Base-by-base conservation (phyloP, 2,113 vertebrate species). In the Myanophis thanlyinensis region DNA sequence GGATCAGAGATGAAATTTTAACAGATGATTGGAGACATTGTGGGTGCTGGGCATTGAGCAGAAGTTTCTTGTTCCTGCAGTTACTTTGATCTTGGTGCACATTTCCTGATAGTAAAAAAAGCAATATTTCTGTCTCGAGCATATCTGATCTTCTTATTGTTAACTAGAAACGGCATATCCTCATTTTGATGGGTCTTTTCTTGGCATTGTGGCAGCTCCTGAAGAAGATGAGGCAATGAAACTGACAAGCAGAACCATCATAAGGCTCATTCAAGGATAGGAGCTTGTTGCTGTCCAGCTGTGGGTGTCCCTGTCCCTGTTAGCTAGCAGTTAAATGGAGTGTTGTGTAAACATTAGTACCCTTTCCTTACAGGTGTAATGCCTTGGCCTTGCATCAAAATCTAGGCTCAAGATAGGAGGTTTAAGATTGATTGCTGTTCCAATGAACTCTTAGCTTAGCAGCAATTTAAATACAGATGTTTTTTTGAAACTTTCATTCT, bases 101-200 rank as follows among this genome's bases (percentile, higher is more conserved):
- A 93, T 94, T 91, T 93, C 62, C 94, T 95, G 95, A 89, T 11
- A 88, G 59, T 51, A 49, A 93, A 87, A 89, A 91, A 51, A 91
- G 23, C 51, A 90, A 92, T 91, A 12, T 18, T 2, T 0, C 15
- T 85, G 35, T 40, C 0, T 0, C 54, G 35, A 11, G 40, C 10
- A 8, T 59, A 27, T 4, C 62, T 53, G 84, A 87, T 46, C 44
- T 85, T 93, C 90, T 89, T 89, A 52, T 62, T 49, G 52, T 91
- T 93, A 91, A 93, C 51, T 3, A 88, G 47, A 93, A 91, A 47
- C 89, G 56, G 40, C 62, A 27, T 93, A 52, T 47, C 25, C 27
- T 1, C 56, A 13, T 1, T 92, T 92, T 91, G 27, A 92, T 44
- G 20, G 30, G 85, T 13, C 1, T 5, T 48, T 92, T 93, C n/a